Base-by-base conservation (phyloP, 1,140 invertebrate species). In the Drepana arcuata region DNA sequence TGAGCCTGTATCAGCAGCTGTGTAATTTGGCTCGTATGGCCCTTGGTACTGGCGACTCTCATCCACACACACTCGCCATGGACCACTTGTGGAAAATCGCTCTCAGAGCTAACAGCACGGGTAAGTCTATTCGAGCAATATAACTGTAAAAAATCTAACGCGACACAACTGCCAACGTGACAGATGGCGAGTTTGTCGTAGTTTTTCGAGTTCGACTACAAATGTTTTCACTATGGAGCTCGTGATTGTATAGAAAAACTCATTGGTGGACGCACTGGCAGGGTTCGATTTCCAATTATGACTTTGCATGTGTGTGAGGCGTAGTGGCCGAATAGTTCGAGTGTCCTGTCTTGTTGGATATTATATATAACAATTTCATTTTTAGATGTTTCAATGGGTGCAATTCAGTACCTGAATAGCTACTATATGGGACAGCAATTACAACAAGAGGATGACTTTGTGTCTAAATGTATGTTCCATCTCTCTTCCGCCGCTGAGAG, bases 81-180 rank as follows among this genome's bases (percentile, higher is more conserved):
- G 92, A 95, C 75, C 94, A 97, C 60, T 79, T 97, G 11, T 98
- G 95, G 95, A 93, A 92, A 68, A 96, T 98, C 44, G 95, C 95
- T 0, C 77, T 97, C 0, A 85, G 91, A 46, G 94, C 95, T 1
- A 91, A 91, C 43, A 96, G 92, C 67, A 95, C 93, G 23, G 88
- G 88, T 89, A 62, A 18, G 7, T 11, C 16, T 40, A 16, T 16
- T 29, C 6, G 13, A 2, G 11, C 9, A 16, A 15, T 7, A 12
- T 40, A 31, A 32, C 10, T 2, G 16, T 27, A 14, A 36, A 2
- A 14, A 7, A 26, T 21, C 4, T 21, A 21, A 21, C 9, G 4
- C 18, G 18, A n/a, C n/a, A n/a, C n/a, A n/a, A n/a, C n/a, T n/a
- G n/a, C n/a, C n/a, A n/a, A n/a, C n/a, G n/a, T n/a, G n/a, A n/a